phyloP scores from a whole-genome alignment of 2,888 invertebrate species.

The Sialis fuliginosa region DNA sequence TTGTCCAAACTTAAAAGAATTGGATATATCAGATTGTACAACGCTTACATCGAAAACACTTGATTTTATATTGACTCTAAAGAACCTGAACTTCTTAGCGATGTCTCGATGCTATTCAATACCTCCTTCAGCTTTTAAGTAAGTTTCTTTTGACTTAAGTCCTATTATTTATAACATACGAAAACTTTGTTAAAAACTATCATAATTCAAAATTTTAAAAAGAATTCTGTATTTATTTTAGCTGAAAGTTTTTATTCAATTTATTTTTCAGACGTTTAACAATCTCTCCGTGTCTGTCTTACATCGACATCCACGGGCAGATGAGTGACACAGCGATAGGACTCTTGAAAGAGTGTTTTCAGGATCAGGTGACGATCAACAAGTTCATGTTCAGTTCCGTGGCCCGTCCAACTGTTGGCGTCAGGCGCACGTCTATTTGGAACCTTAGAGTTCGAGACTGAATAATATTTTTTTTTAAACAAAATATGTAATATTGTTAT shows the following conservation, averaged over 20 bases:
- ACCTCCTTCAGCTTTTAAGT: slow-evolving; percentile 50
- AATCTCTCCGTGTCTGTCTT: slow-evolving; percentile 44
- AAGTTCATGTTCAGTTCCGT: slow-evolving; percentile 67
- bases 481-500: too few species aligned
- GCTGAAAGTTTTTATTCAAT: too few species aligned
- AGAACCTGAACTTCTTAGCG: slow-evolving; percentile 56
- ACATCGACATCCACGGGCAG: slow-evolving; percentile 69
- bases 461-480: too few species aligned
- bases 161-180: slow-evolving; percentile 2
- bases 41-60: slow-evolving; percentile 44
- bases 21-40: slow-evolving; percentile 81
- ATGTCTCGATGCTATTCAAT: slow-evolving; percentile 69
- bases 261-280: slow-evolving; percentile 31
- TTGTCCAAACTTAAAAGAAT: slow-evolving; percentile 57
- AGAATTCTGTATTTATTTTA: neutral
- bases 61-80: slow-evolving; percentile 34
- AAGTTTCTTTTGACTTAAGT: slow-evolving; percentile 19
- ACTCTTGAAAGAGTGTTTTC: slow-evolving; percentile 33
- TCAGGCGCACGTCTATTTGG: slow-evolving; percentile 80
- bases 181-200: neutral
- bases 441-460: slow-evolving; percentile 65
- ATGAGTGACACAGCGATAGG: slow-evolving; percentile 36
- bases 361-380: slow-evolving; percentile 45
- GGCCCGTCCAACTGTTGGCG: slow-evolving; percentile 77
- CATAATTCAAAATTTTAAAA: neutral